Base-by-base conservation (phyloP, 2,888 invertebrate genomes). In the Eretmocerus hayati region DNA sequence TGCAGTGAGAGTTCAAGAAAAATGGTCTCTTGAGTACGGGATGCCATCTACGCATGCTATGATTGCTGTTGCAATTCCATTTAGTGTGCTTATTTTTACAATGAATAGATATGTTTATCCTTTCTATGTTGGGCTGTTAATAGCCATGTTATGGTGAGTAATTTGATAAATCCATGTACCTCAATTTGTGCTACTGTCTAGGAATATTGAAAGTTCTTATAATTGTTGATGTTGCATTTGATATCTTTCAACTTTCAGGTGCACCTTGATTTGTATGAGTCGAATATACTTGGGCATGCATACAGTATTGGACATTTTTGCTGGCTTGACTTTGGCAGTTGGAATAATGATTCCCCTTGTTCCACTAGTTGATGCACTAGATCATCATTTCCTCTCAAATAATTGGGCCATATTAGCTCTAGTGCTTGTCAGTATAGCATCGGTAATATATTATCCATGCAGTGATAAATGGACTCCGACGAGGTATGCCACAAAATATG, bases 11-110 rank as follows among this genome's bases (percentile, higher is more conserved):
- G 71, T 94, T 36, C 92, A 93, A 67, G 80, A 81, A 38, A 89
- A 91, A 73, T 94, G 92, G 88, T 84, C 87, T 2, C 73, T 88
- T 58, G 94, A 94, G 67, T 93, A 91, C 74, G 93, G 93, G 13
- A 91, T 94, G 90, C 93, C 94, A 2, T 93, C 92, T 13, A 93
- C 93, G 1, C 93, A 93, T 72, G 91, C 92, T 6, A 90, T 92
- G 88, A 87, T 90, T 32, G 90, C 87, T 1, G 81, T 90, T 15
- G 86, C 88, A 1, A 87, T 93, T 60, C 93, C 93, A 32, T 89
- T 90, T 70, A 85, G 90, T 1, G 81, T 91, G 43, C 72, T 92
- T 46, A 73, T 89, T 48, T 89, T 86, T 62, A 90, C 90, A 3
- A 79, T 84, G 71, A 80, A 85, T 63, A 76, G 90, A 71, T 92